Base-by-base conservation (phyloP, 2,113 vertebrate genomes). In the Erythrolamprus reginae region DNA sequence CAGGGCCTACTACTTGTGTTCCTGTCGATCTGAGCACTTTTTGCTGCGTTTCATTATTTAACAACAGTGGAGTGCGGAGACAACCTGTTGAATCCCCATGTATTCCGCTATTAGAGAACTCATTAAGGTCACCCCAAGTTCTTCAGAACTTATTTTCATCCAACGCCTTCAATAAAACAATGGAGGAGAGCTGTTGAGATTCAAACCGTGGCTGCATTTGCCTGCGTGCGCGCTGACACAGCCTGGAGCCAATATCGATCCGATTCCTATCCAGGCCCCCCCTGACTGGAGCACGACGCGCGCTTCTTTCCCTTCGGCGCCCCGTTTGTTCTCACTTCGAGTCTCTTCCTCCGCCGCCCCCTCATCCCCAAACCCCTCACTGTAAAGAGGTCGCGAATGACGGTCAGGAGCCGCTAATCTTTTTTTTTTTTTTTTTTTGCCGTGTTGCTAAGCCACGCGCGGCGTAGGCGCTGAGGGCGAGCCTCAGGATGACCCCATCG, bases 251-350 rank as follows among this genome's bases (percentile, higher is more conserved):
- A 51, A 84, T 47, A 90, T 88, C 90, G 84, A 58, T 83, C 52
- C 17, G 5, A 8, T 93, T 93, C 86, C 83, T 88, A 84, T 89
- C 84, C 47, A 17, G 42, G 42, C 3, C 86, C 28, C 86, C 28
- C 85, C 24, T 0, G 24, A 86, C 28, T 0, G 0, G 42, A 92
- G 42, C 24, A 10, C 47, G 28, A 28, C 55, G 2, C 8, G 47
- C 19, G 3, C 42, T 28, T 38, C 87, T 48, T 65, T 4, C 48
- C 50, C 87, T 92, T 33, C 0, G 7, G 85, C 15, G 0, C 38
- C 90, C 53, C 45, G 89, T 84, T 84, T 50, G 89, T 84, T 50
- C 24, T 42, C 70, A 4, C 70, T 77, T 42, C 2, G 70, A 21
- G 70, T 12, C 13, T 48, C 10, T 28, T 84, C 4, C 9, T 13